These are phyloP conservation scores for Bellardia bayeri DNA, from an alignment of 2,888 invertebrate species.

Conservation along the genomic window DNA sequence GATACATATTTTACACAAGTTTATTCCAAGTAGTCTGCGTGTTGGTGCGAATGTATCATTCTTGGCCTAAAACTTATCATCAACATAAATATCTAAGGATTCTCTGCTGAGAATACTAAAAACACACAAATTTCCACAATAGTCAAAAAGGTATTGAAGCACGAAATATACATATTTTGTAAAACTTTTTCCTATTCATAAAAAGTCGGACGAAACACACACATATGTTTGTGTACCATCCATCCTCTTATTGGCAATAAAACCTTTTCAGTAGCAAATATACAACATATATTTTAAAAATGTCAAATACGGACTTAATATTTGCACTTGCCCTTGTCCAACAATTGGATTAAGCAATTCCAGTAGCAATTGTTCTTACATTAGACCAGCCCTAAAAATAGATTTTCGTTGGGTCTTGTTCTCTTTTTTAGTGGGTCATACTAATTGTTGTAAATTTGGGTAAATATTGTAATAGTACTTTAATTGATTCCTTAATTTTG, in stretches of 20 bases:
- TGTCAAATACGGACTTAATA: conserved; percentile 48
- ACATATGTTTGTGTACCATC: not conserved
- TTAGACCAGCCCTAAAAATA: no score
- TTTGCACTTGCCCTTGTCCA: conserved; percentile 48
- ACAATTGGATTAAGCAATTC: conserved; percentile 26
- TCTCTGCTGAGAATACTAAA: conserved; percentile 20
- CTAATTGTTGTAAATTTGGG: no score
- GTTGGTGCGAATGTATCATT: conserved; percentile 58
- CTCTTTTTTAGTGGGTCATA: no score
- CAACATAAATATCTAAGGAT: conserved; percentile 25
- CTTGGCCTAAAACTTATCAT: conserved; percentile 27
- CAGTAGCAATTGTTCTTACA: not conserved
- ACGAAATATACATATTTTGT: conserved; percentile 50
- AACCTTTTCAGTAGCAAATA: conserved; percentile 23
- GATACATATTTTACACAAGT: conserved; percentile 63
- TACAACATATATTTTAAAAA: conserved; percentile 5
- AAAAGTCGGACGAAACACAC: not conserved
- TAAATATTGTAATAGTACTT: no score
- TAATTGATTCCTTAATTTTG: no score
- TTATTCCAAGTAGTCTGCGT: conserved; percentile 48
- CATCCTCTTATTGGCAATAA: not conserved
- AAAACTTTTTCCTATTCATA: conserved; percentile 56
- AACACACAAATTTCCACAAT: conserved; percentile 36
- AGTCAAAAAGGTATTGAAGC: conserved; percentile 64
- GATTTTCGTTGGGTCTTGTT: no score